Conservation (phyloP, 2,888 invertebrate species). For the Ceraclea dissimilis region DNA sequence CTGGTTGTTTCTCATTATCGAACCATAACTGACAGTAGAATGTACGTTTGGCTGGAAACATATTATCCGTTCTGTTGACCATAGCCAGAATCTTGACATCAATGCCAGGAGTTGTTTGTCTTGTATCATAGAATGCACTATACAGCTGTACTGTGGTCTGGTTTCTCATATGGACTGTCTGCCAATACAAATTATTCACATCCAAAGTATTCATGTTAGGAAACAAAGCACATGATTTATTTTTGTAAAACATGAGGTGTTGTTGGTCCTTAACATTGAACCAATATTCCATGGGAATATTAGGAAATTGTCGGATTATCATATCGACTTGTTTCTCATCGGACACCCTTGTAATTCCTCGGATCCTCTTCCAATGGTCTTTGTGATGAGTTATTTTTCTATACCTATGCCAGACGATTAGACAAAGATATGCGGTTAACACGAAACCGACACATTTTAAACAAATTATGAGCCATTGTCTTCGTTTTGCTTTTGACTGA, state of each 20-base stretch:
- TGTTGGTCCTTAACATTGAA: neutral
- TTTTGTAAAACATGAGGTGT: neutral
- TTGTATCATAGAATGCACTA: conserved; percentile 53
- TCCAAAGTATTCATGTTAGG: conserved; percentile 5
- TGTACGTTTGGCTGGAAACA: conserved; percentile 62
- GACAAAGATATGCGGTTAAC: no score
- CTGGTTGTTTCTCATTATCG: conserved; percentile 72
- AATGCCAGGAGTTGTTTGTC: conserved; percentile 69
- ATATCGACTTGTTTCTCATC: neutral
- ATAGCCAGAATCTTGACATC: conserved; percentile 78
- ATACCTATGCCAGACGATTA: no score
- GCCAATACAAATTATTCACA: conserved; percentile 11
- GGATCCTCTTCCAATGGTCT: no score
- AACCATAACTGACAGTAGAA: conserved; percentile 89
- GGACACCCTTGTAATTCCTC: neutral
- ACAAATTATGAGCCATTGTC: no score
- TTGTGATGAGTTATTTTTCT: no score
- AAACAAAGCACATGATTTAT: conserved; percentile 6
- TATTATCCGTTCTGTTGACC: conserved; percentile 76
- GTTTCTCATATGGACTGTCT: neutral
- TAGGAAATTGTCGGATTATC: neutral
- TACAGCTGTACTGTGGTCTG: conserved; percentile 1
- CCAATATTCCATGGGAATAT: neutral
- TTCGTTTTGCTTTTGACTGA: no score
- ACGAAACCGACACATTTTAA: no score